Base-by-base conservation (phyloP, 2,797 vertebrate species). In the Syngnathus rostellatus region DNA sequence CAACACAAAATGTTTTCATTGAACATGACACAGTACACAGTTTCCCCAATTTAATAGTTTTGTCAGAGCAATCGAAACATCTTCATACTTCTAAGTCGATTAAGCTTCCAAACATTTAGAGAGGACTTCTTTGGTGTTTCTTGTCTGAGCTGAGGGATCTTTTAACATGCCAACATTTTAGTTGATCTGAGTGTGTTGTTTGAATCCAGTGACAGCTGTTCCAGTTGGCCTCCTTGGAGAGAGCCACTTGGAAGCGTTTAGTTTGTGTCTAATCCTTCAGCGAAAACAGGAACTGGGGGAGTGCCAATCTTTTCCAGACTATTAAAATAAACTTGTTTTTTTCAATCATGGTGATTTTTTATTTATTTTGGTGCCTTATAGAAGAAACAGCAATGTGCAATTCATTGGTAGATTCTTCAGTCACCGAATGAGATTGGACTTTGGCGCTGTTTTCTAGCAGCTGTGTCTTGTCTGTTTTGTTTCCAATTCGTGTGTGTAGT, bases 191-290 rank as follows among this genome's bases (percentile, higher is more conserved):
- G 25, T 63, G 45, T 11, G 21, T 41, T 11, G 59, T 50, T 48
- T 38, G 8, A 63, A n/a, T 63, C n/a, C 62, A 50, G 45, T 50
- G 43, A 50, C 62, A 63, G 62, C 43, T 51, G 46, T 48, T 48
- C 43, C 45, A 50, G 25, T 51, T 25, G 60, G 60, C 41, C 21
- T 45, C 60, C 60, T 16, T 8, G 38, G 38, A 3, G 41, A 45
- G 60, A 45, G 45, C 60, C 60, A 45, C 60, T 62, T 45, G 40
- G n/a, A 62, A 62, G 21, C n/a, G 12, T n/a, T 62, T 62, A 16
- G 39, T 43, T 62, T 43, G 40, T 7, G n/a, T 43, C 40, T 45
- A 8, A 62, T 45, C n/a, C 60, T 21, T 21, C 5, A 2, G 2
- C 45, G n/a, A 8, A 12, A 62, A 45, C 21, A 25, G 12, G 21